A percentile compares a stretch with the other conserved stretches of the same genome.
Conservation (phyloP, 2,888 invertebrate genomes). For the Lasioglossum villosulum region DNA sequence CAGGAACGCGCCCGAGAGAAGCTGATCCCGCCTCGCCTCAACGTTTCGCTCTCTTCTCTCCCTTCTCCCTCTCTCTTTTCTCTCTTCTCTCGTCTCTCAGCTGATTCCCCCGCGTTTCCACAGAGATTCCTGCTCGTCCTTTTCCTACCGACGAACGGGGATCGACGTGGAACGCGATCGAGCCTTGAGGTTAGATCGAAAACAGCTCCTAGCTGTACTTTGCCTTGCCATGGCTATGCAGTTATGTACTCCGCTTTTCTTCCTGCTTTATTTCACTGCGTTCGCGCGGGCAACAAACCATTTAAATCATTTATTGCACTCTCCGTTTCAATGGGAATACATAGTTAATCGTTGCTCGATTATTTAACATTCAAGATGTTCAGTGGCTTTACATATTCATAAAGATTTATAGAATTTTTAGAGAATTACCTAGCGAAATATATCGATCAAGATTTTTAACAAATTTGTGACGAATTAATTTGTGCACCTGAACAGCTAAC, state of each 20-base stretch:
- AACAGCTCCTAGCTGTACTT: constrained; percentile 4
- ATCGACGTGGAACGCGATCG: constrained; percentile 8
- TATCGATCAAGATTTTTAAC: too few species aligned
- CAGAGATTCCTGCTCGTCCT: constrained; percentile 16
- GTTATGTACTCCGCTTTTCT: not conserved
- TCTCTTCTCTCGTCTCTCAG: not conserved
- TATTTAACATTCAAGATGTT: not conserved
- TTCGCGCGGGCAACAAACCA: not conserved
- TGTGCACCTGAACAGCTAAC: too few species aligned
- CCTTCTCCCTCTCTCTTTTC: not conserved
- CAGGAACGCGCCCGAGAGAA: constrained; percentile 22
- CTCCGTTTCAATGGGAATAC: not conserved
- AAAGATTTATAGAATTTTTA: too few species aligned
- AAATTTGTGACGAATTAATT: too few species aligned
- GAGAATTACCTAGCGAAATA: too few species aligned
- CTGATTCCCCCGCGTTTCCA: constrained; percentile 7
- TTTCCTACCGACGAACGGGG: not conserved
- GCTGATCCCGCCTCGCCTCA: constrained; percentile 1
- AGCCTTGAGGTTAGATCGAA: not conserved
- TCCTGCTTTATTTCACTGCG: not conserved
- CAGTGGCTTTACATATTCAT: too few species aligned
- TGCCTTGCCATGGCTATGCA: not conserved
- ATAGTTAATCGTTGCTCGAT: not conserved
- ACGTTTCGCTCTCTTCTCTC: constrained; percentile 7
- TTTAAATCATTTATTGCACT: not conserved